These are phyloP conservation scores for Chaenodraco wilsoni DNA, from an alignment of 2,797 vertebrate species.

Conservation along the genomic window DNA sequence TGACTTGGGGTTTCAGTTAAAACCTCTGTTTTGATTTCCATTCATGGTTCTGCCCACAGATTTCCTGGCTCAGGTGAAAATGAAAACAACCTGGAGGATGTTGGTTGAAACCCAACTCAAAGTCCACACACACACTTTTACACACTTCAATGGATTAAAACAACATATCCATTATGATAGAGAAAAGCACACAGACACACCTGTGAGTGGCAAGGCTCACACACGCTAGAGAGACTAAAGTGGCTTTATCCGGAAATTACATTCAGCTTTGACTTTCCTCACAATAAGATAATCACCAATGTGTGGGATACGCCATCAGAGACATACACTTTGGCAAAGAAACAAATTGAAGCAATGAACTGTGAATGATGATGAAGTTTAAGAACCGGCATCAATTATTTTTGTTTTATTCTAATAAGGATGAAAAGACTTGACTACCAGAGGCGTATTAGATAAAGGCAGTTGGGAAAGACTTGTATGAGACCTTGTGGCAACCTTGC, in stretches of 20 bases:
- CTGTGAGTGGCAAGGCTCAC: not conserved
- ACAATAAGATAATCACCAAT: slow-evolving; percentile 21
- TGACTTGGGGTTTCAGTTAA: slow-evolving; percentile 33
- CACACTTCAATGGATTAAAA: slow-evolving; percentile 17
- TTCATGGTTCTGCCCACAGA: slow-evolving; percentile 49
- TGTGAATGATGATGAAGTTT: slow-evolving; percentile 20
- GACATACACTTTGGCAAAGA: slow-evolving; percentile 9
- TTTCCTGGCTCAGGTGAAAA: slow-evolving; percentile 64
- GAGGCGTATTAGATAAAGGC: slow-evolving; percentile 28
- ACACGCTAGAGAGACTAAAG: not conserved
- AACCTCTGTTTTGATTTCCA: slow-evolving; percentile 63
- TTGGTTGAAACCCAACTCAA: slow-evolving; percentile 44
- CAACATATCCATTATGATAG: not conserved
- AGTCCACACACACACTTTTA: slow-evolving; percentile 8
- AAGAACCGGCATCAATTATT: slow-evolving; percentile 18
- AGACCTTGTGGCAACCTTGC: slow-evolving; percentile 23
- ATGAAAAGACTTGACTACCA: slow-evolving; percentile 4
- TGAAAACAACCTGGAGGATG: slow-evolving; percentile 43
- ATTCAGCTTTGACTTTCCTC: slow-evolving; percentile 24
- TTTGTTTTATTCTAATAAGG: slow-evolving; percentile 17
- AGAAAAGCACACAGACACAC: not conserved
- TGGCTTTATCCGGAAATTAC: slow-evolving; percentile 43
- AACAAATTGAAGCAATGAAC: slow-evolving; percentile 11
- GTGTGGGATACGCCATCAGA: slow-evolving; percentile 16
- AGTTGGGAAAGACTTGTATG: slow-evolving; percentile 2